Conservation (phyloP, 2,888 invertebrate genomes). For the Oxystoma pomonae region DNA sequence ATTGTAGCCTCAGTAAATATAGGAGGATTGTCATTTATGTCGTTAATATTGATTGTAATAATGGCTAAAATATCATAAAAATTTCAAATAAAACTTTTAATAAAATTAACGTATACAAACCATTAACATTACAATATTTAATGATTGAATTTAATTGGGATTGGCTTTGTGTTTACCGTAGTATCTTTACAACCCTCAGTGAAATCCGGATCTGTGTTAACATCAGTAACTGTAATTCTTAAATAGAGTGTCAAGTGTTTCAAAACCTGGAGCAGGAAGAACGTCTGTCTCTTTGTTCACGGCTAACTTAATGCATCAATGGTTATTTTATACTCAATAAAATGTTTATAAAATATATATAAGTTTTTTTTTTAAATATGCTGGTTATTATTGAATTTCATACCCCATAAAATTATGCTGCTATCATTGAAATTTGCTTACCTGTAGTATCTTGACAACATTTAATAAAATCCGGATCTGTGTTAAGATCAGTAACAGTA, state of each 20-base stretch:
- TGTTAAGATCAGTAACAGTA: slow-evolving; percentile 32
- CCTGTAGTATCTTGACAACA: slow-evolving; percentile 47
- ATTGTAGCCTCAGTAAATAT: slow-evolving; percentile 50
- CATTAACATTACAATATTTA: too few species aligned
- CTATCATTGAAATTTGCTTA: slow-evolving; percentile 30
- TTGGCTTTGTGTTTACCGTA: too few species aligned
- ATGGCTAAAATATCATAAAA: slow-evolving; percentile 49
- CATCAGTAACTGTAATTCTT: slow-evolving; percentile 29
- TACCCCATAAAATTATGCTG: neutral
- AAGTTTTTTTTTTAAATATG: too few species aligned
- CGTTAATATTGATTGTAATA: slow-evolving; percentile 56
- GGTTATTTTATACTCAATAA: too few species aligned
- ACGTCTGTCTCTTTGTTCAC: slow-evolving; percentile 24
- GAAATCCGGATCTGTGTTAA: slow-evolving; percentile 32
- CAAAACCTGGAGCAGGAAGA: slow-evolving; percentile 33
- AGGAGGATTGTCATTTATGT: slow-evolving; percentile 63
- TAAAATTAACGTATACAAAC: too few species aligned
- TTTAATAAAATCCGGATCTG: slow-evolving; percentile 28
- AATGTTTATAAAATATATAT: too few species aligned
- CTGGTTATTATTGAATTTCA: too few species aligned
- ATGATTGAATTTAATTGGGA: too few species aligned
- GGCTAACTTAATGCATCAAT: slow-evolving; percentile 21
- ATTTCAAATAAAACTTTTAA: too few species aligned
- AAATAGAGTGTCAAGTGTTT: slow-evolving; percentile 34
- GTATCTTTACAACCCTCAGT: slow-evolving; percentile 35